Percentiles rank a stretch among this genome's conserved stretches.
These are phyloP conservation scores for Alosa alosa DNA, from an alignment of 2,113 vertebrate genomes.

Conservation along the genomic window DNA sequence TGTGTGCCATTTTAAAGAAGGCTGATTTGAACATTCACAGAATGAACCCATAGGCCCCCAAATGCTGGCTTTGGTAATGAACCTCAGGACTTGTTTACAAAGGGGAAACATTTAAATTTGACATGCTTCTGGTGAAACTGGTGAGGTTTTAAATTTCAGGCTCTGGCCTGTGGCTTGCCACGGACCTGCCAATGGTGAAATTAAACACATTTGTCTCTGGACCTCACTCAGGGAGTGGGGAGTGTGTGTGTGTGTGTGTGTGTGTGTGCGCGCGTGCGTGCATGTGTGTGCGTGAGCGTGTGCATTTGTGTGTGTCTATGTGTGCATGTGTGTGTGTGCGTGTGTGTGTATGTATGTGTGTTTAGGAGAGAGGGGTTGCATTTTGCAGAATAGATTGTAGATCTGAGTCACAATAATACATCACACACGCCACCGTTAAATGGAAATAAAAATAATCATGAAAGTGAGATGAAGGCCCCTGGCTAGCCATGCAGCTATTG, in stretches of 20 bases:
- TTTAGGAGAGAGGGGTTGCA: background rate
- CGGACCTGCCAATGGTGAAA: conserved; percentile 49
- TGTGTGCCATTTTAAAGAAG: background rate
- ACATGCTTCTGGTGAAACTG: conserved; percentile 38
- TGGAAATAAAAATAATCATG: conserved; percentile 35
- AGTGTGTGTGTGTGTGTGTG: background rate
- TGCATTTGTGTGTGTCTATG: background rate
- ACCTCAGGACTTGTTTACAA: conserved; percentile 54
- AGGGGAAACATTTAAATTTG: conserved; percentile 42
- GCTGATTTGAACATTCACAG: background rate
- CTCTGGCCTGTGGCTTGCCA: conserved; percentile 42
- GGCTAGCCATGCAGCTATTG: no score
- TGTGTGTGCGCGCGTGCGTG: background rate
- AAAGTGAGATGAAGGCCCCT: conserved; percentile 21
- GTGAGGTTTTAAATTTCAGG: conserved; percentile 43
- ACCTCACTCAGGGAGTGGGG: conserved; percentile 47
- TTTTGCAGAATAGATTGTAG: conserved; percentile 50
- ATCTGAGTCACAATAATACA: conserved; percentile 49
- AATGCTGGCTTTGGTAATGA: conserved; percentile 38
- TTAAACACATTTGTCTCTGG: conserved; percentile 54
- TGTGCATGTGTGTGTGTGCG: background rate
- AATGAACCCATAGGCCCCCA: conserved; percentile 13
- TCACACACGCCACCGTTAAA: conserved; percentile 36
- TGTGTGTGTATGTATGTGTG: background rate
- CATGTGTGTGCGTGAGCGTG: background rate